Evolutionary conservation across 2,113 vertebrate species (phyloP).

Genomic region (Lepidothrix coronata): DNA sequence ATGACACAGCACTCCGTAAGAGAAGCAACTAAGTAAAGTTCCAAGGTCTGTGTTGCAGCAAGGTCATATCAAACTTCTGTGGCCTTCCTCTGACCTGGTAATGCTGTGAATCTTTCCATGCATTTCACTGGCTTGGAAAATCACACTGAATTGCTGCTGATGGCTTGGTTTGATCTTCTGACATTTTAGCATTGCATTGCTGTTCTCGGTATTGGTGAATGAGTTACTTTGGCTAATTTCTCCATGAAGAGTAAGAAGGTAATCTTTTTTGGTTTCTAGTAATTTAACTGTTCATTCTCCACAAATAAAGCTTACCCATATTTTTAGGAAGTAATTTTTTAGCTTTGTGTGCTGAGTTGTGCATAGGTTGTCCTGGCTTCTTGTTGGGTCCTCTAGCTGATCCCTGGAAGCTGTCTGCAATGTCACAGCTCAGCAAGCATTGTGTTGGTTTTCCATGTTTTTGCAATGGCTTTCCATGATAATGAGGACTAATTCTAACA

Average conservation of each 20-base stretch:
- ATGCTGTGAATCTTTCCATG: not conserved
- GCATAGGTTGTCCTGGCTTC: not conserved
- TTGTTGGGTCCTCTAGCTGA: not conserved
- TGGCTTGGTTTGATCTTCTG: not conserved
- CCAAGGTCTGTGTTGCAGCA: not conserved
- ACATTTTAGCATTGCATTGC: not conserved
- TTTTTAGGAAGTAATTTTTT: not conserved
- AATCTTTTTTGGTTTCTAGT: not conserved
- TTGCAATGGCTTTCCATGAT: not conserved
- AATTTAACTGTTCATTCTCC: not conserved
- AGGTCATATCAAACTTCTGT: not conserved
- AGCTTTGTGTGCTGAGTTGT: not conserved
- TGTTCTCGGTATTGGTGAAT: not conserved
- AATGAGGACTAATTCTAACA: not conserved
- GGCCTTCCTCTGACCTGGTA: not conserved
- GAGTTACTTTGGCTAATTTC: not conserved
- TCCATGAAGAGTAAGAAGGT: not conserved
- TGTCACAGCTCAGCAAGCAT: not conserved
- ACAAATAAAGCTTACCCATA: not conserved
- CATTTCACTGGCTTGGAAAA: constrained; percentile 5
- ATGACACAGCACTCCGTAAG: not conserved
- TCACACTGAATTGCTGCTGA: not conserved
- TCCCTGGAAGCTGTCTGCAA: not conserved
- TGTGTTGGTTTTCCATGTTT: not conserved
- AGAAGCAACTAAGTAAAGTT: not conserved